Conservation (phyloP, 2,797 vertebrate species). For the Microcaecilia unicolor region DNA sequence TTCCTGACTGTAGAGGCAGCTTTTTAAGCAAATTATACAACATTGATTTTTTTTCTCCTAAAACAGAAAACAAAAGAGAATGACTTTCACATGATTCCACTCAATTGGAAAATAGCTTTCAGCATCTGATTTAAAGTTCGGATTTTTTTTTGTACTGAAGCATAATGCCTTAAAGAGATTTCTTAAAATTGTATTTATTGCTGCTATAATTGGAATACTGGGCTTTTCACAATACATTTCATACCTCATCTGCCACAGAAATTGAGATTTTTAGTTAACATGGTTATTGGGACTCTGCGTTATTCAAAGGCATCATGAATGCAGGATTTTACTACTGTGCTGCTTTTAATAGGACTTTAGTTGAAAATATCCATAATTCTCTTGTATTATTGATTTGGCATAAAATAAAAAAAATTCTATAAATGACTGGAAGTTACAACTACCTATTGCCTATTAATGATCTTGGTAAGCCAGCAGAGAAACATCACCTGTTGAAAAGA, state of each 20-base stretch:
- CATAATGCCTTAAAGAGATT: conserved; percentile 34
- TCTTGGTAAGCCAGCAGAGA: too few species aligned
- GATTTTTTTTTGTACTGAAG: conserved; percentile 30
- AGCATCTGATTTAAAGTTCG: conserved; percentile 43
- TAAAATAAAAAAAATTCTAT: too few species aligned
- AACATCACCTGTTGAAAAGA: too few species aligned
- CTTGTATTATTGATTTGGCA: too few species aligned
- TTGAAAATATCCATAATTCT: too few species aligned
- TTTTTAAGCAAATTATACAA: conserved; percentile 14
- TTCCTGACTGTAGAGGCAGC: conserved; percentile 5
- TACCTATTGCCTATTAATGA: too few species aligned
- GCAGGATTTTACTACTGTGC: too few species aligned
- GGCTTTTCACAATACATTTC: conserved; percentile 24
- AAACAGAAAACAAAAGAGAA: conserved; percentile 11
- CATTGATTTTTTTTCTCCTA: background rate
- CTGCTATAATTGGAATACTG: conserved; percentile 30
- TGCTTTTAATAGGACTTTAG: too few species aligned
- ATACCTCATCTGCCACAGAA: conserved; percentile 14
- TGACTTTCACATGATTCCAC: conserved; percentile 10
- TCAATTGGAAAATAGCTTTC: conserved; percentile 34
- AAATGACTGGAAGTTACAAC: too few species aligned
- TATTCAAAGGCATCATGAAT: too few species aligned
- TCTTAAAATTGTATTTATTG: conserved; percentile 29
- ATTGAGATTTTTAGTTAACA: background rate
- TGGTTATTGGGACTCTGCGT: too few species aligned